Base-by-base conservation (phyloP, 2,888 invertebrate genomes). In the Asteroscopus sphinx region DNA sequence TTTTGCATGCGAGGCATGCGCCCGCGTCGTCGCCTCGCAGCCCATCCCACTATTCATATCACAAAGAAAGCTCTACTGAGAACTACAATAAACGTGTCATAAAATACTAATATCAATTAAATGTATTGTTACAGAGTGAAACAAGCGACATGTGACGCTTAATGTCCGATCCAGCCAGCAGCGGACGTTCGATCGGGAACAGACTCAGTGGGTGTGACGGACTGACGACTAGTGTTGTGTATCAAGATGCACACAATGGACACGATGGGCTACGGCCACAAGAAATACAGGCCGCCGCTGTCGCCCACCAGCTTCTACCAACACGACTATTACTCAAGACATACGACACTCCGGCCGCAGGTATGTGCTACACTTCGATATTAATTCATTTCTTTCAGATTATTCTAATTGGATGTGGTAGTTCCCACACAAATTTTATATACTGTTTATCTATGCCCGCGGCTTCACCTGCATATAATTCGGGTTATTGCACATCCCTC, bases 261-360 rank as follows among this genome's bases (percentile, higher is more conserved):
- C 82, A 95, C 95, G 39, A 94, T 96, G 94, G 95, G 95, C 84
- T 95, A 94, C 80, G 93, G 95, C 82, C 95, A 95, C 87, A 95
- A 95, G 88, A 96, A 96, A 84, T 95, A 95, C 85, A 94, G 96
- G 83, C 95, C 95, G 64, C 95, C 95, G 58, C 83, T 96, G 70
- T 95, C 95, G 54, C 94, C 95, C 73, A 94, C 93, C 79, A 95
- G 87, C 83, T 95, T 95, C 87, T 96, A 96, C 88, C 95, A 95
- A 81, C 90, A 95, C 51, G 94, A 94, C 90, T 94, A 92, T 74
- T 94, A 94, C 81, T 91, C 94, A 42, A 86, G 94, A 59, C 93
- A 92, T 60, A 89, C 89, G 11, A 94, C 94, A n/a, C 85, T 94
- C 5, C 89, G 94, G 13, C 94, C 94, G 52, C 94, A 94, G 91